Percentiles rank a stretch among this genome's conserved stretches.
phyloP scores from a whole-genome alignment of 2,888 invertebrate species.

The Hybos culiciformis region DNA sequence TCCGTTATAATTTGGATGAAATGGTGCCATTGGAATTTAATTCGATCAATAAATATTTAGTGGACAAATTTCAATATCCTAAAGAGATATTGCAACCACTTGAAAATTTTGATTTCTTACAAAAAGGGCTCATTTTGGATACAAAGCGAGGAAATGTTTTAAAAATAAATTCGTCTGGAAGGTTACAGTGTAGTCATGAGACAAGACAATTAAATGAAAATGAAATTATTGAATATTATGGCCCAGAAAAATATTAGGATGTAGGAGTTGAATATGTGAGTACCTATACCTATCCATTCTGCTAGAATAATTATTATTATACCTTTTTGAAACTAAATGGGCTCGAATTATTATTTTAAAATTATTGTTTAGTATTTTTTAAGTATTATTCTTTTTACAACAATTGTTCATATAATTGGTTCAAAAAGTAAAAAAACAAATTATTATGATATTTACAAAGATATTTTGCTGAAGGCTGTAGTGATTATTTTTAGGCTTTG shows the following conservation, averaged over 20 bases:
- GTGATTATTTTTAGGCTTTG: conserved; percentile 47
- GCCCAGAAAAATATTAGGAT: conserved; percentile 42
- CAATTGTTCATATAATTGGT: conserved; percentile 51
- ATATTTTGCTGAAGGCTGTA: conserved; percentile 43
- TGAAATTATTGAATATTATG: conserved; percentile 45
- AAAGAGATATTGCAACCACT: conserved; percentile 39
- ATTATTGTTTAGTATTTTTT: no score
- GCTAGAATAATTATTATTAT: no score
- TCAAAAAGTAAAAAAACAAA: conserved; percentile 26
- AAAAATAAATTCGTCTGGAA: conserved; percentile 45
- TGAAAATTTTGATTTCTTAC: conserved; percentile 47
- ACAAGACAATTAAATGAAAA: conserved; percentile 39
- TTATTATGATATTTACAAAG: conserved; percentile 47
- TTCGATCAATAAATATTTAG: conserved; percentile 44
- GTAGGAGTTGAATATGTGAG: no score
- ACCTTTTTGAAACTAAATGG: no score
- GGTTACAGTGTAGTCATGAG: conserved; percentile 51
- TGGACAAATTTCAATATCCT: conserved; percentile 44
- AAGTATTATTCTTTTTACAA: conserved; percentile 54
- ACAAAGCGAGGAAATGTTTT: conserved; percentile 49
- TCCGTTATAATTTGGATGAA: conserved; percentile 53
- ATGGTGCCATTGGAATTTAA: conserved; percentile 48
- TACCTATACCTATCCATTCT: no score
- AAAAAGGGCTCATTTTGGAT: conserved; percentile 60
- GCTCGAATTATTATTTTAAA: no score